phyloP scores from a whole-genome alignment of 2,797 vertebrate genomes.

The Rhabdophis nuchalis region DNA sequence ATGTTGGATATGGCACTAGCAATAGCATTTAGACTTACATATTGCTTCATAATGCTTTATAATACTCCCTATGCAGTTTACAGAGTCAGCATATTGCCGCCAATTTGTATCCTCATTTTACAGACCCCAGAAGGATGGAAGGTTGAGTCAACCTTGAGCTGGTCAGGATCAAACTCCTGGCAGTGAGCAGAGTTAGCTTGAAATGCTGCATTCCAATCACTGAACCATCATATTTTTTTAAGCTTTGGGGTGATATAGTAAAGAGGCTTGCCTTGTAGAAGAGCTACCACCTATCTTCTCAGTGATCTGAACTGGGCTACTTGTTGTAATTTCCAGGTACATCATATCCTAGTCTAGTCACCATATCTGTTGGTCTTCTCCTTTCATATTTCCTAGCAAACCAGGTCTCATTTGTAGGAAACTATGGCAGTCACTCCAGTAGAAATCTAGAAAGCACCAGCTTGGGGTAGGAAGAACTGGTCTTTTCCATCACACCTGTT shows the following conservation, averaged over 20 bases:
- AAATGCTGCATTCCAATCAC: background rate
- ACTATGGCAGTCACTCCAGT: background rate
- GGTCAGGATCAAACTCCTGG: background rate
- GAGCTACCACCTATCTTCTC: background rate
- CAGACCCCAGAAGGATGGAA: background rate
- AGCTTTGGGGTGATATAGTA: background rate
- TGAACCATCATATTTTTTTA: background rate
- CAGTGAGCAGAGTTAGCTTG: background rate
- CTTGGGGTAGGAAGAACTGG: background rate
- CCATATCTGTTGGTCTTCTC: background rate
- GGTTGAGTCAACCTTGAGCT: background rate
- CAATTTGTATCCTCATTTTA: background rate
- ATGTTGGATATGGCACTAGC: background rate
- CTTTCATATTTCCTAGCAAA: background rate
- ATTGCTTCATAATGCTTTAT: background rate
- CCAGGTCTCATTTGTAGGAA: background rate
- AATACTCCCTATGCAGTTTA: background rate
- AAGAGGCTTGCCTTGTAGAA: background rate
- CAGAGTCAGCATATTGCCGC: background rate
- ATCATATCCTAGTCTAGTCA: background rate
- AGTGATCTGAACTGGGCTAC: background rate
- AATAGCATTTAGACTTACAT: background rate
- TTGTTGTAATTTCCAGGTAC: background rate
- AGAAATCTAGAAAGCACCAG: background rate
- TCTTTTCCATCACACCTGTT: background rate